phyloP scores from a whole-genome alignment of 2,888 invertebrate species.

The Trilocha varians region DNA sequence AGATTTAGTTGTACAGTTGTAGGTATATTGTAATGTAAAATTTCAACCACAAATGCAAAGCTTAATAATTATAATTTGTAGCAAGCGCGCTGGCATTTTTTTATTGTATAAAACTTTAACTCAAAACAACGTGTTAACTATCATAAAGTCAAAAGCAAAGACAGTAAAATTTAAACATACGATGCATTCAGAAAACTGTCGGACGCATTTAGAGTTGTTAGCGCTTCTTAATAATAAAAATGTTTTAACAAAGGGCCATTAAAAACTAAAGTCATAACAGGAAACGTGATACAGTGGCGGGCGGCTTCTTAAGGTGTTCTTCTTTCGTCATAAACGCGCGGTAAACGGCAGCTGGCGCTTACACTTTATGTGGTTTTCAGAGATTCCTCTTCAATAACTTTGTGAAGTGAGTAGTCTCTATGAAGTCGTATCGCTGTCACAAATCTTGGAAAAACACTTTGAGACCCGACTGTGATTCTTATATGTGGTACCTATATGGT shows the following conservation, averaged over 20 bases:
- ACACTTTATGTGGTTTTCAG: slow-evolving; percentile 66
- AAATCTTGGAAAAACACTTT: no score
- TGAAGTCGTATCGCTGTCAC: background rate
- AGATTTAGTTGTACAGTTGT: no score
- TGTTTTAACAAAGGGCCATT: slow-evolving; percentile 57
- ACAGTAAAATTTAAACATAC: slow-evolving; percentile 38
- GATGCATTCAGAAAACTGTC: slow-evolving; percentile 35
- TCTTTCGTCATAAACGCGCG: slow-evolving; percentile 66
- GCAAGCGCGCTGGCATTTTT: no score
- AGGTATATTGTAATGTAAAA: no score
- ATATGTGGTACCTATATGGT: no score
- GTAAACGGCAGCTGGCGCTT: slow-evolving; percentile 61
- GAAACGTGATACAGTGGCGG: slow-evolving; percentile 65
- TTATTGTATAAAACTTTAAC: background rate
- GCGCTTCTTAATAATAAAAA: slow-evolving; percentile 56
- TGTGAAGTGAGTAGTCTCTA: slow-evolving; percentile 53
- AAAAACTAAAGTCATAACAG: slow-evolving; percentile 71
- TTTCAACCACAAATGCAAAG: no score
- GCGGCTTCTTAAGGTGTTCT: slow-evolving; percentile 44
- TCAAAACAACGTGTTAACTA: slow-evolving; percentile 32
- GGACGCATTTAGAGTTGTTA: slow-evolving; percentile 50
- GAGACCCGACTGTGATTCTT: no score
- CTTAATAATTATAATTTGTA: no score
- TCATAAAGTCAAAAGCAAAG: slow-evolving; percentile 36
- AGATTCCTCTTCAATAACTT: slow-evolving; percentile 67